Evolutionary conservation across 2,888 invertebrate genomes (phyloP), one percentile per base, ranked within the genome.

Genomic region (Agelastica alni): DNA sequence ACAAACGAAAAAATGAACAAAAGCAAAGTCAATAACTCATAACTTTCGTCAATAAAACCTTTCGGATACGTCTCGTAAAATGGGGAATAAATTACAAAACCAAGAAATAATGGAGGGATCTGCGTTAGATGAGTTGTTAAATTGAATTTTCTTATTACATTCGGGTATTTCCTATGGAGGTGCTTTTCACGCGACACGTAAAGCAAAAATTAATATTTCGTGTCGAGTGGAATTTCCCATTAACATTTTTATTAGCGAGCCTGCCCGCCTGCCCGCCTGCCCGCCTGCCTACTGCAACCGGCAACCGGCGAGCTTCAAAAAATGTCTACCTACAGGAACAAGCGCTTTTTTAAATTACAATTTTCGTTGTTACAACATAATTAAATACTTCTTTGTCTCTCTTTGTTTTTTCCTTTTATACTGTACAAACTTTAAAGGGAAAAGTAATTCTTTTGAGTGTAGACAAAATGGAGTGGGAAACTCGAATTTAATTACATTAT

Each of bases 181-280:
- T 14, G 13, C 34, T 34, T 14, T 37, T n/a, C n/a, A 18, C 1
- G n/a, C 26, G 36, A 44, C 36, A 32, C 57, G 59, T 59, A 57
- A 60, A 62, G 41, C 30, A 41, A 45, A 61, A 63, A 63, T 63
- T 65, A 65, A 65, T 62, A 65, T 65, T 65, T 63, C 62, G 63
- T 63, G 62, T 64, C 61, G 61, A 62, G 60, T 46, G 62, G 56
- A 61, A 61, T 62, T 62, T 60, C 52, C 58, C 60, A 62, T 64
- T 62, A 62, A 63, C 59, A 63, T 62, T 64, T 63, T 65, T 62
- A 64, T 62, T 53, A 56, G 52, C 60, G 46, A 48, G 13, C 46
- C 43, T 43, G 45, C 55, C 46, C 44, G 48, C 46, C 47, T 45
- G 53, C 43, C 47, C 46, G 56, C 9, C 14, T 22, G 3, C 10